Evolutionary conservation across 2,113 vertebrate genomes (phyloP).

Genomic region (Mola mola): DNA sequence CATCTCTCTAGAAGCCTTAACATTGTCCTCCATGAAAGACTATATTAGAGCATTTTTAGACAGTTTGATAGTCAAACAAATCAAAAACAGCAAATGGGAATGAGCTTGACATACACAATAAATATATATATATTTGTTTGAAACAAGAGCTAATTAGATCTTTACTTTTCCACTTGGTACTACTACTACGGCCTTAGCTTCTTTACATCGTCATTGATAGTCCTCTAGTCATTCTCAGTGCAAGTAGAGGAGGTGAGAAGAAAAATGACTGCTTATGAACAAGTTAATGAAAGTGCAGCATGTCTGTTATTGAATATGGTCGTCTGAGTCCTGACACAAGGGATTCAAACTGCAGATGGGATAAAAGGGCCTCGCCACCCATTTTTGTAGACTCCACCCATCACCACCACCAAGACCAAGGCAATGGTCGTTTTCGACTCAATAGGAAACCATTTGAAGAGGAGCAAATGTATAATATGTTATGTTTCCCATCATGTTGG

Average conservation of each 20-base stretch:
- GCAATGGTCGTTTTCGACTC: conserved; percentile 42
- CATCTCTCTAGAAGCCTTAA: too few relatives aligned
- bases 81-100: background rate
- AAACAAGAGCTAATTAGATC: conserved; percentile 15
- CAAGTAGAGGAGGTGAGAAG: conserved; percentile 13
- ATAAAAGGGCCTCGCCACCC: conserved; percentile 46
- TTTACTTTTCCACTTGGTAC: conserved; percentile 17
- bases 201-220: background rate
- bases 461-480: background rate
- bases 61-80: background rate
- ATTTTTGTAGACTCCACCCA: conserved; percentile 50
- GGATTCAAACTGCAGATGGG: conserved; percentile 42
- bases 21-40: too few relatives aligned
- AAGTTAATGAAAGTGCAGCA: conserved; percentile 53
- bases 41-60: conserved; percentile 1
- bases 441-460: conserved; percentile 43
- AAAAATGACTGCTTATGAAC: conserved; percentile 45
- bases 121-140: background rate
- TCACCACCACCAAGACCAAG: conserved; percentile 36
- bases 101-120: conserved; percentile 2
- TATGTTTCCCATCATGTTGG: background rate
- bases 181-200: conserved; percentile 10
- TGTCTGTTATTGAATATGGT: conserved; percentile 64
- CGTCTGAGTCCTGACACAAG: conserved; percentile 33
- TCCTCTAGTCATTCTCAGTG: background rate